Evolutionary conservation across 2,797 vertebrate genomes (phyloP), one percentile per base, ranked within the genome.

Genomic region (Pampus argenteus): DNA sequence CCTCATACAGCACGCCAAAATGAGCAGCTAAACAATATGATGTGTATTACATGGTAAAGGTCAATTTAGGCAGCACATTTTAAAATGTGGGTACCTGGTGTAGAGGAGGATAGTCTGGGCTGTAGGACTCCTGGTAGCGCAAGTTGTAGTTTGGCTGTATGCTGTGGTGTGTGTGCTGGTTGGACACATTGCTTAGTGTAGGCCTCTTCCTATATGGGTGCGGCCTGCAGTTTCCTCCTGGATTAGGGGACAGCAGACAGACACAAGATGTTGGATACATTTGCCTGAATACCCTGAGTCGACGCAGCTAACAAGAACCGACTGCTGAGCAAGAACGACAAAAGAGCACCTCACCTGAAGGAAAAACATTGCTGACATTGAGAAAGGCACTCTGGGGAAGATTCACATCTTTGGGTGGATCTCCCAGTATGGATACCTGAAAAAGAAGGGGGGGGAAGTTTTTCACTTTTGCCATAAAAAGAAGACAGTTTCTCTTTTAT

Each of bases 381-480:
- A 96, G 92, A 83, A 96, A 97, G 1, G 93, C 91, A 66, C 94
- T 94, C 67, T 95, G 90, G 26, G 95, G 92, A 65, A 94, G 90
- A 58, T 91, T 93, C 55, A 89, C 88, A 52, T 97, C 96, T 90
- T 96, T 96, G 15, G 95, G 95, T 47, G 95, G 96, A 44, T 97
- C 95, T 66, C 96, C 95, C 3, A 97, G 89, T 59, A 97, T 90
- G 0, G 97, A 97, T 1, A 92, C 87, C 96, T 97, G 57, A 66
- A 14, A 25, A n/a, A n/a, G n/a, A n/a, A n/a, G n/a, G 10, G 14
- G 44, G 20, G 15, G 55, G 47, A 26, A 2, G 0, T 0, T 14
- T 15, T 62, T 63, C 0, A 25, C 9, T 59, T 40, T 29, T 22
- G 8, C 22, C 3, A 23, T 4, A 49, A 7, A 36, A 18, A 48